Evolutionary conservation across 2,888 invertebrate species (phyloP).

Genomic region (Microplitis deprimator): DNA sequence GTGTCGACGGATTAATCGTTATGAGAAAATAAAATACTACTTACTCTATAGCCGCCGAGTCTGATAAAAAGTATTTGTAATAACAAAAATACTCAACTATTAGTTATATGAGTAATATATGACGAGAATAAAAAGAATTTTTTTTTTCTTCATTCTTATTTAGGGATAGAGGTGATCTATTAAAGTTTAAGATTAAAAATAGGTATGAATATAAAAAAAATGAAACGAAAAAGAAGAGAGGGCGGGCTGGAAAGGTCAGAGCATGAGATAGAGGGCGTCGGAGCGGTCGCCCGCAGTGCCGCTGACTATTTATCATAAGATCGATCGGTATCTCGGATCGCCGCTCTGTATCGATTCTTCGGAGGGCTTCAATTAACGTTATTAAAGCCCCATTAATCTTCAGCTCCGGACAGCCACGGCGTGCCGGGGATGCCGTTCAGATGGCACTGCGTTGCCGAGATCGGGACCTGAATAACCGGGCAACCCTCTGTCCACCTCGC

Average conservation of each 20-base stretch:
- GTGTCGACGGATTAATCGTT: conserved; percentile 60
- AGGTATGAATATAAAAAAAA: conserved; percentile 37
- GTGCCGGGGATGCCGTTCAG: conserved; percentile 58
- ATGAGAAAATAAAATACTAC: conserved; percentile 56
- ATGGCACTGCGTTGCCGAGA: neutral
- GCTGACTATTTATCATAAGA: conserved; percentile 70
- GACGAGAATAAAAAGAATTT: neutral
- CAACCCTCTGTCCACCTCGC: conserved; percentile 5
- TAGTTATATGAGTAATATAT: too few species aligned
- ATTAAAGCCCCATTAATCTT: conserved; percentile 70
- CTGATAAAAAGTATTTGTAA: neutral
- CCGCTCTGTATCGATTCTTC: conserved; percentile 67
- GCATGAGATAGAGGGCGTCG: conserved; percentile 58
- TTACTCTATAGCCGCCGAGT: neutral
- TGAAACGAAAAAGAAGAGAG: conserved; percentile 45
- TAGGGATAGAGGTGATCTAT: neutral
- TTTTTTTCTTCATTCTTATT: neutral
- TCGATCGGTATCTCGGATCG: conserved; percentile 68
- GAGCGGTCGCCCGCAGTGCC: conserved; percentile 69
- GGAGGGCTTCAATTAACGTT: conserved; percentile 71
- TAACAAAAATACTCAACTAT: neutral
- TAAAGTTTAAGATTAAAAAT: neutral
- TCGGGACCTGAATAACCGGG: neutral
- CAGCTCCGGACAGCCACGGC: conserved; percentile 56
- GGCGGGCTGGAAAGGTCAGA: conserved; percentile 40